phyloP scores from a whole-genome alignment of 2,888 invertebrate species.

The Mimumesa dahlbomi region DNA sequence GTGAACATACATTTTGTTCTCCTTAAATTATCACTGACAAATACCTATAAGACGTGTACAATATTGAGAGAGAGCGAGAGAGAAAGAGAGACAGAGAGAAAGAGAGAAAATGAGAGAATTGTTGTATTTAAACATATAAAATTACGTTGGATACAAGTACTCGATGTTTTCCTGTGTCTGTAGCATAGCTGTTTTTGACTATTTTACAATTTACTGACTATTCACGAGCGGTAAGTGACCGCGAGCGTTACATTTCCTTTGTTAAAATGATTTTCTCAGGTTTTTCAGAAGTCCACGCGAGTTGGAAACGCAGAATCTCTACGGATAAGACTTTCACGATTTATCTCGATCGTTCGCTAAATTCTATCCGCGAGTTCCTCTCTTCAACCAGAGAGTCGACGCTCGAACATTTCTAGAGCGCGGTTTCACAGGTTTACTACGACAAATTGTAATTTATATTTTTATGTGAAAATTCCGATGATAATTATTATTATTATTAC shows the following conservation, averaged over 20 bases:
- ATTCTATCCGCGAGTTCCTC: conserved; percentile 40
- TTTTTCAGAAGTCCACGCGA: conserved; percentile 29
- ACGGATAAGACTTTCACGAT: conserved; percentile 35
- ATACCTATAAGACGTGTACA: conserved; percentile 6
- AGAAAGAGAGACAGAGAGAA: too few relatives aligned
- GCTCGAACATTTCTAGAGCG: conserved; percentile 24
- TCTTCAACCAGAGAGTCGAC: conserved; percentile 38
- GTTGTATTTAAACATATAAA: conserved; percentile 8
- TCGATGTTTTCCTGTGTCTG: conserved; percentile 12
- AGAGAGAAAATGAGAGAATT: too few relatives aligned
- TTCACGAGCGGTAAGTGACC: conserved; percentile 2
- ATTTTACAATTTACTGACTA: conserved; percentile 19
- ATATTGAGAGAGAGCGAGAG: conserved; percentile 12
- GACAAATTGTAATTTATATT: conserved; percentile 69
- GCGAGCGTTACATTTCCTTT: conserved; percentile 29
- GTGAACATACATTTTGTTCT: conserved; percentile 19
- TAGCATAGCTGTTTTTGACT: conserved; percentile 14
- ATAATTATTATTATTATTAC: conserved; percentile 64
- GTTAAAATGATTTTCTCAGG: conserved; percentile 26
- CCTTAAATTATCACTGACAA: conserved; percentile 33
- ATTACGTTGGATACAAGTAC: conserved; percentile 27
- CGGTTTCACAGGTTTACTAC: conserved; percentile 41
- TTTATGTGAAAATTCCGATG: conserved; percentile 68
- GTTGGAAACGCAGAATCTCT: conserved; percentile 50
- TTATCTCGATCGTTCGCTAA: conserved; percentile 43